These are phyloP conservation scores for Cydia strobilella DNA, from an alignment of 1,140 invertebrate genomes.

Conservation along the genomic window DNA sequence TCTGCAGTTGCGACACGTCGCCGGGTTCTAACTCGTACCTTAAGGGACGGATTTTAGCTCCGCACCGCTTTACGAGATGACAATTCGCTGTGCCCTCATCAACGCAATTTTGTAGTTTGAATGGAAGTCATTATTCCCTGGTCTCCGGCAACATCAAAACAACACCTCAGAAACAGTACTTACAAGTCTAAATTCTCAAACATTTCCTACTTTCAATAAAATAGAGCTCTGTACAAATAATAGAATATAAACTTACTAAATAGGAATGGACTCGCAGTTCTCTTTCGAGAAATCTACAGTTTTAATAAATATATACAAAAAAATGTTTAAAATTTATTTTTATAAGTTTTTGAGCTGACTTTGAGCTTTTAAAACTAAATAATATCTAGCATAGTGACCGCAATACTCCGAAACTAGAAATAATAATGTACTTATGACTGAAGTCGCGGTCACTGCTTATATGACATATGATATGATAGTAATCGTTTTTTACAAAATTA, in stretches of 20 bases:
- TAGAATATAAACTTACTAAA: conserved; percentile 59
- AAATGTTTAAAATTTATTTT: conserved; percentile 48
- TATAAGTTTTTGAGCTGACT: conserved; percentile 70
- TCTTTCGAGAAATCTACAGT: conserved; percentile 48
- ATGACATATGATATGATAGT: conserved; percentile 21
- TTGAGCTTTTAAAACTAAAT: conserved; percentile 74
- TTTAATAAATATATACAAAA: conserved; percentile 65
- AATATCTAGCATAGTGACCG: conserved; percentile 36
- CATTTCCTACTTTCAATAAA: conserved; percentile 35
- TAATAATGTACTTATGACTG: conserved; percentile 30
- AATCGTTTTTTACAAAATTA: neutral
- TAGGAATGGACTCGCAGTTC: conserved; percentile 65
- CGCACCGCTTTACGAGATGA: too few species aligned
- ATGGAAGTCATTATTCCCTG: neutral
- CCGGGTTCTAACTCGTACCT: too few species aligned
- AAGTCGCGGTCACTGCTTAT: neutral
- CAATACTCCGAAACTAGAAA: conserved; percentile 38
- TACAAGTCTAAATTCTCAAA: neutral
- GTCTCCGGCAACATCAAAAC: neutral
- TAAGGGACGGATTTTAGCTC: too few species aligned
- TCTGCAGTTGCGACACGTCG: too few species aligned
- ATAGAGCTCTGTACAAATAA: conserved; percentile 57
- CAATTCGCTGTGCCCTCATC: too few species aligned
- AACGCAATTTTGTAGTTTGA: neutral
- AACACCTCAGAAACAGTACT: neutral